These are phyloP conservation scores for Idaea biselata DNA, from an alignment of 2,888 invertebrate species.

Conservation along the genomic window DNA sequence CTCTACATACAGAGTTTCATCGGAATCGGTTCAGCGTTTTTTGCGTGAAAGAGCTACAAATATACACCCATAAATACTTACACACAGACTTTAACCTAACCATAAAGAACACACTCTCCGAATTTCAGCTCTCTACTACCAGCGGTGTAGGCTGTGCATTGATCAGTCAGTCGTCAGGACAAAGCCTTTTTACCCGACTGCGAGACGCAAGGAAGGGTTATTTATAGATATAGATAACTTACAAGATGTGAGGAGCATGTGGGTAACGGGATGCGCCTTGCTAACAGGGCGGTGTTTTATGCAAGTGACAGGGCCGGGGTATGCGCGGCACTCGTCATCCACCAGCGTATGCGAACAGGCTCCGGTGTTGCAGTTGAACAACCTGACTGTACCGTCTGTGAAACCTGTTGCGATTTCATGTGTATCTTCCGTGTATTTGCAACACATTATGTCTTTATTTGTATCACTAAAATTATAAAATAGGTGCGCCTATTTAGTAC, in stretches of 20 bases:
- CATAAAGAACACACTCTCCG: no score
- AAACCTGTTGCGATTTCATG: conserved; percentile 82
- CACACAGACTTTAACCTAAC: no score
- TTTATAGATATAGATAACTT: conserved; percentile 40
- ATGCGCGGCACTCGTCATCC: conserved; percentile 77
- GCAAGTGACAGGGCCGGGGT: conserved; percentile 80
- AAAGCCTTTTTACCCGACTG: no score
- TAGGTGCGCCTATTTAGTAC: background rate
- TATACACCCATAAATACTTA: no score
- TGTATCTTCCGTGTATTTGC: conserved; percentile 82
- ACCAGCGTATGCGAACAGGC: conserved; percentile 68
- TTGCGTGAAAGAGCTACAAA: no score
- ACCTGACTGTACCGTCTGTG: conserved; percentile 79
- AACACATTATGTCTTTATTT: conserved; percentile 76
- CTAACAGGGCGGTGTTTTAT: conserved; percentile 82
- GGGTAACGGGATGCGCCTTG: conserved; percentile 80
- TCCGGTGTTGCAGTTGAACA: conserved; percentile 77
- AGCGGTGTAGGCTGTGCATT: no score
- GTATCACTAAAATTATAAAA: conserved; percentile 63
- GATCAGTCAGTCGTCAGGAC: no score
- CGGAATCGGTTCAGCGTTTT: no score
- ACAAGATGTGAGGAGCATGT: conserved; percentile 81
- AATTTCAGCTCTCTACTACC: no score
- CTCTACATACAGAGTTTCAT: no score
- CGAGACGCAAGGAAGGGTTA: background rate